These are phyloP conservation scores for Aphaenogaster floridana DNA, from an alignment of 1,140 invertebrate genomes.

Conservation along the genomic window DNA sequence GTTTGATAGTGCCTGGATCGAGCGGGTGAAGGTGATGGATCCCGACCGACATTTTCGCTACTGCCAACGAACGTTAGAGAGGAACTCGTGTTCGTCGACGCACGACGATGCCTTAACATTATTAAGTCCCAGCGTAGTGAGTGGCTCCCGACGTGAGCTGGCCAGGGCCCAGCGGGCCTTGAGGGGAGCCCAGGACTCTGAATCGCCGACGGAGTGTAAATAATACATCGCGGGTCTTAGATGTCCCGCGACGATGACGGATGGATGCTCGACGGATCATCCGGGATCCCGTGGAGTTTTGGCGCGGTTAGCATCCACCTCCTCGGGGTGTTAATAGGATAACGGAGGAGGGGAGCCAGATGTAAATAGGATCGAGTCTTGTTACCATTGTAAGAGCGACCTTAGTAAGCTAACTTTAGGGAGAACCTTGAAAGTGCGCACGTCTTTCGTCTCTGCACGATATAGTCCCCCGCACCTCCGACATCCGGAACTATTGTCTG, in stretches of 20 bases:
- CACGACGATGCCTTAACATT: conserved; percentile 76
- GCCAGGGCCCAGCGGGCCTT: conserved; percentile 32
- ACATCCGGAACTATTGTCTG: conserved; percentile 73
- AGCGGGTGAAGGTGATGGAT: conserved; percentile 46
- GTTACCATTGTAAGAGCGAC: conserved; percentile 80
- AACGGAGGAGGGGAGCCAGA: conserved; percentile 45
- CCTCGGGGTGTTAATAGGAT: conserved; percentile 37
- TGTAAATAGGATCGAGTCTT: conserved; percentile 82
- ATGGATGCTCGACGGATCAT: conserved; percentile 34
- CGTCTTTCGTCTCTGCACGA: conserved; percentile 62
- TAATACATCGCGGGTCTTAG: conserved; percentile 53
- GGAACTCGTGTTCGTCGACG: conserved; percentile 68
- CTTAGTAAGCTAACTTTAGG: conserved; percentile 74
- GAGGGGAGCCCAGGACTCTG: conserved; percentile 36
- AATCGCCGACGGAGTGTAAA: conserved; percentile 68
- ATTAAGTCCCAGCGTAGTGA: conserved; percentile 62
- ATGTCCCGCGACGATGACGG: conserved; percentile 46
- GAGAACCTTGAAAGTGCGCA: conserved; percentile 68
- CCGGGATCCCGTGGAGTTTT: not conserved
- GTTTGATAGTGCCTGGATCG: conserved; percentile 60
- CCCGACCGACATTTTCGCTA: conserved; percentile 50
- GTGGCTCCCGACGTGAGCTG: conserved; percentile 39
- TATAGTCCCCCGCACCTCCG: conserved; percentile 65
- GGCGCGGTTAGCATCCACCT: not conserved
- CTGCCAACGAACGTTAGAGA: conserved; percentile 56